A percentile compares a stretch with the other conserved stretches of the same genome.
phyloP scores from a whole-genome alignment of 2,888 invertebrate genomes.

The Frankliniella fusca region DNA sequence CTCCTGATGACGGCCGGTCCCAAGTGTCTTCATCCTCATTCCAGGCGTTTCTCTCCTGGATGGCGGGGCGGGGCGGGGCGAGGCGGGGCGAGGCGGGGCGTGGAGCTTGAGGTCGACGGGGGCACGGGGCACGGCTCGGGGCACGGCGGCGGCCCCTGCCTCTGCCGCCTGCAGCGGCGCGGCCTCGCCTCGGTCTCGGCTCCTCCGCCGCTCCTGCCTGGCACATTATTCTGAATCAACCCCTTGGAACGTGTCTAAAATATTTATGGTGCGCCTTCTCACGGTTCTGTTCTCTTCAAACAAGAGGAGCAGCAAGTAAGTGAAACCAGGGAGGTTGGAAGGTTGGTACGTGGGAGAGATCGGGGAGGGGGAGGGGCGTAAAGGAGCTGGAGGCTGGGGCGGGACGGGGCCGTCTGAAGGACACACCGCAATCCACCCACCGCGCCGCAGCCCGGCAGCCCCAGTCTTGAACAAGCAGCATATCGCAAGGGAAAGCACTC shows the following conservation, averaged over 20 bases:
- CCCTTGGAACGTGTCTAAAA: slow-evolving; percentile 16
- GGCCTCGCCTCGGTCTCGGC: no score
- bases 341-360: no score
- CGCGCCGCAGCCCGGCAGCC: no score
- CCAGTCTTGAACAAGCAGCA: no score
- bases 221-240: slow-evolving; percentile 12
- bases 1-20: not conserved
- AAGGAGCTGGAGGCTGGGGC: no score
- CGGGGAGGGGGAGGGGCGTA: no score
- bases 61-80: not conserved
- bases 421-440: no score
- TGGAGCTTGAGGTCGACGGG: not conserved
- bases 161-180: no score
- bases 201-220: not conserved
- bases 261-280: not conserved
- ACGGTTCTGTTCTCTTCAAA: slow-evolving; percentile 8
- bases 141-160: no score
- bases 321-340: no score
- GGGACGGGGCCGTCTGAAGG: no score
- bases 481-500: no score
- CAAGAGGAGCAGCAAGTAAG: not conserved
- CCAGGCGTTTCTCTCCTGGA: not conserved
- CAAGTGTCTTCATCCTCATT: slow-evolving; percentile 1
- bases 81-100: not conserved
- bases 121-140: not conserved